A percentile compares a stretch with the other conserved stretches of the same genome.
Evolutionary conservation across 2,113 vertebrate species (phyloP).

Genomic region (Channa argus): DNA sequence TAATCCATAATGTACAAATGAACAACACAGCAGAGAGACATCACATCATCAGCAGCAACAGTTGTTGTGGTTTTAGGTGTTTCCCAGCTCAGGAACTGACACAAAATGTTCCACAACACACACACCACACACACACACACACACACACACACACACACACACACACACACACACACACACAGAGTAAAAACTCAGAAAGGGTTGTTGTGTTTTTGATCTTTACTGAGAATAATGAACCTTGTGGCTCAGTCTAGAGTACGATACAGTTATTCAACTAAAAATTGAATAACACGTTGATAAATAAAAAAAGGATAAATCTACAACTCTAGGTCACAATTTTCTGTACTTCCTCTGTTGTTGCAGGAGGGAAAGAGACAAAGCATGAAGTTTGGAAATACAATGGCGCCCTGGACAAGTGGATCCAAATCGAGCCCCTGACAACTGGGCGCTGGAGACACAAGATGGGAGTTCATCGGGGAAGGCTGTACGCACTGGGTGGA

Average conservation of each 20-base stretch:
- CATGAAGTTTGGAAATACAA: constrained; percentile 98
- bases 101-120: neutral
- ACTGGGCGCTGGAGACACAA: constrained; percentile 96
- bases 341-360: neutral
- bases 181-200: neutral
- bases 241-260: neutral
- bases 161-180: neutral
- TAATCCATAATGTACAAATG: neutral
- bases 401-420: constrained; percentile 97
- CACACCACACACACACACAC: neutral
- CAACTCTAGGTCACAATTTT: neutral
- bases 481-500: constrained; percentile 91
- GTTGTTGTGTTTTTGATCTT: neutral
- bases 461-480: constrained; percentile 93
- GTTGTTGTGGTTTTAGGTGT: constrained; percentile 57
- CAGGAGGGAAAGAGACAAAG: constrained; percentile 97
- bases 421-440: constrained; percentile 91
- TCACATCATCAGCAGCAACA: neutral
- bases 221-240: neutral
- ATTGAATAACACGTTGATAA: too few relatives aligned
- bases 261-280: too few relatives aligned
- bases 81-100: constrained; percentile 57
- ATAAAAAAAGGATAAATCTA: too few relatives aligned
- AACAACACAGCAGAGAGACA: constrained; percentile 31
- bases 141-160: rapidly evolving